Base-by-base conservation (phyloP, 2,888 invertebrate genomes). In the Zygogramma bicolorata region DNA sequence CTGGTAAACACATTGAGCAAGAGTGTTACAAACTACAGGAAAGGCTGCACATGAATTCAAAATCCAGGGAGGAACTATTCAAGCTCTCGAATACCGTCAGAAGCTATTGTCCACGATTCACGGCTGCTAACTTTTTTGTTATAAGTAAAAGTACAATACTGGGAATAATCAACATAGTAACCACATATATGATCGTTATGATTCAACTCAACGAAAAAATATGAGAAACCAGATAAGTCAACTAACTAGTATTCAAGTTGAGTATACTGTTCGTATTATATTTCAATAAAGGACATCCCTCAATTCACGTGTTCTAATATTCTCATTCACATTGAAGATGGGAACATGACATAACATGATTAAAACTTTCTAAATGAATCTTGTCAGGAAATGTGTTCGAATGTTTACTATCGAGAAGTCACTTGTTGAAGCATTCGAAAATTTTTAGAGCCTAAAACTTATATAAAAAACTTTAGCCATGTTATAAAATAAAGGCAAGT, bases 181-280 rank as follows among this genome's bases (percentile, higher is more conserved):
- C 73, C n/a, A 65, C 73, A 10, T 73, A 73, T 46, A 59, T 70
- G 10, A 73, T 73, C 57, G 62, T 69, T 13, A 65, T 70, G 62
- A 49, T 75, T 40, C 67, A 70, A 34, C 68, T 66, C 22, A 73
- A 10, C 22, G 53, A 27, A 22, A n/a, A 53, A 53, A n/a, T 53
- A 53, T 53, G 53, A 62, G 13, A n/a, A 53, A 53, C n/a, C 22
- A 2, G 5, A 53, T 53, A 53, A 27, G 15, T n/a, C 27, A 20
- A 20, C 0, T 20, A 7, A 20, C 15, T 46, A 46, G 13, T n/a
- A 38, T 38, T 1, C 3, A 38, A 38, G n/a, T 38, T 13, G 38
- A 13, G n/a, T 34, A 34, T 10, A 10, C 13, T 34, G 34, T 34
- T 34, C 7, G 7, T 10, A 34, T 3, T 0, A 3, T 10, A 8